phyloP scores from a whole-genome alignment of 2,888 invertebrate species.

The Drosophila neutralis region DNA sequence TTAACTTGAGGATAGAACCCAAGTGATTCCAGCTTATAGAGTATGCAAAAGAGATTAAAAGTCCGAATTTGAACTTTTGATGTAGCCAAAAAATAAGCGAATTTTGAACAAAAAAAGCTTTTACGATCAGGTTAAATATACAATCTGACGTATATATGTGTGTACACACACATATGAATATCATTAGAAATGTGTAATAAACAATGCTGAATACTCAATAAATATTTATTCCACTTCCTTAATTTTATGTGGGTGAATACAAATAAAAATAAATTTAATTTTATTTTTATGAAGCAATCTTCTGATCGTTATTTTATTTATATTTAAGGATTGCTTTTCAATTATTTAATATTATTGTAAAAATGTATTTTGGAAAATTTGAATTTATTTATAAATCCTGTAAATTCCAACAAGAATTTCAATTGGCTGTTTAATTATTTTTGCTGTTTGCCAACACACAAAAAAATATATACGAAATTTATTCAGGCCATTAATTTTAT shows the following conservation, averaged over 20 bases:
- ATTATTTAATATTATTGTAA: neutral
- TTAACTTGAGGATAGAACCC: neutral
- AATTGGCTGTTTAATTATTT: constrained; percentile 22
- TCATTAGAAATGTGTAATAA: neutral
- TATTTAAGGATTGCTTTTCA: neutral
- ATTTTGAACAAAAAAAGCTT: constrained; percentile 44
- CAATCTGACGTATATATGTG: neutral
- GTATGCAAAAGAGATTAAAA: constrained; percentile 24
- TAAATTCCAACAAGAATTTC: constrained; percentile 28
- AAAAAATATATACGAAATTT: constrained; percentile 16
- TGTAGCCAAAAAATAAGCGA: constrained; percentile 18
- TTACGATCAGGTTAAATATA: constrained; percentile 25
- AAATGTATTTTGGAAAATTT: neutral
- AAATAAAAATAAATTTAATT: neutral
- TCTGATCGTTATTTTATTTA: constrained; percentile 1
- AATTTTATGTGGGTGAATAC: neutral
- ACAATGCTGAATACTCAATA: no score
- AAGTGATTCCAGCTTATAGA: neutral
- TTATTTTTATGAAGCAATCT: neutral
- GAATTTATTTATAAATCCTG: constrained; percentile 21
- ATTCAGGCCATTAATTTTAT: constrained; percentile 73
- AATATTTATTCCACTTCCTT: neutral
- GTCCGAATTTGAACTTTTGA: constrained; percentile 38
- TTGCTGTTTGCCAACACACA: constrained; percentile 14
- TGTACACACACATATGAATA: constrained; percentile 15